phyloP scores from a whole-genome alignment of 2,113 vertebrate genomes.

The Eulemur rufifrons region DNA sequence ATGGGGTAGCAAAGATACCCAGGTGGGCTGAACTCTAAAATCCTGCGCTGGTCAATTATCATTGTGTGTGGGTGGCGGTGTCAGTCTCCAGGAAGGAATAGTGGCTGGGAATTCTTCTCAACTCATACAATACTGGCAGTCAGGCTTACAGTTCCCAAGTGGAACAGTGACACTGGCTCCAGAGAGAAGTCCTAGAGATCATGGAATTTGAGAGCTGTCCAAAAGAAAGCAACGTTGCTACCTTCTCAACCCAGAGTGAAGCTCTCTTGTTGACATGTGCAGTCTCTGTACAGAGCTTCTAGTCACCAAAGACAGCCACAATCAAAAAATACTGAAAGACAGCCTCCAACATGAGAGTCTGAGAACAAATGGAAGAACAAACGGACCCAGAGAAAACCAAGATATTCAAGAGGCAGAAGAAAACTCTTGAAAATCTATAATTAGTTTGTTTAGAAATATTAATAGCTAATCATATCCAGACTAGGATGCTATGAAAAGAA shows the following conservation, averaged over 20 bases:
- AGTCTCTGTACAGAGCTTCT: not conserved
- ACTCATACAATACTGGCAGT: not conserved
- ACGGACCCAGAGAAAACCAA: not conserved
- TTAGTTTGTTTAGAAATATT: not conserved
- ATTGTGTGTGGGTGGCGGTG: not conserved
- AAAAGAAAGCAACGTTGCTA: not conserved
- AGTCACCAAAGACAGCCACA: not conserved
- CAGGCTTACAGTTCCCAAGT: not conserved
- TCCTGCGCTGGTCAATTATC: not conserved
- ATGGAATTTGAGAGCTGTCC: not conserved
- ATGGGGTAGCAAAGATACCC: no score
- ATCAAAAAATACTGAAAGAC: not conserved
- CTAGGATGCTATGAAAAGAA: not conserved
- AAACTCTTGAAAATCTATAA: not conserved
- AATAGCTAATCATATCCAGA: not conserved
- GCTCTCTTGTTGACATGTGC: not conserved
- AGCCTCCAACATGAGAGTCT: not conserved
- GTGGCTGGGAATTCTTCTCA: not conserved
- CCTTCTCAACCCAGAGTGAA: not conserved
- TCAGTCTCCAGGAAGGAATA: not conserved
- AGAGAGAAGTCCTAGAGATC: not conserved
- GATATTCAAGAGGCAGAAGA: not conserved
- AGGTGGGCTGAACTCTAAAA: not conserved
- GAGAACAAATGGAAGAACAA: not conserved
- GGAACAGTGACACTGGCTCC: not conserved